A percentile compares a stretch with the other conserved stretches of the same genome.
phyloP scores from a whole-genome alignment of 2,888 invertebrate genomes.

The Caenorhabditis sulstoni region DNA sequence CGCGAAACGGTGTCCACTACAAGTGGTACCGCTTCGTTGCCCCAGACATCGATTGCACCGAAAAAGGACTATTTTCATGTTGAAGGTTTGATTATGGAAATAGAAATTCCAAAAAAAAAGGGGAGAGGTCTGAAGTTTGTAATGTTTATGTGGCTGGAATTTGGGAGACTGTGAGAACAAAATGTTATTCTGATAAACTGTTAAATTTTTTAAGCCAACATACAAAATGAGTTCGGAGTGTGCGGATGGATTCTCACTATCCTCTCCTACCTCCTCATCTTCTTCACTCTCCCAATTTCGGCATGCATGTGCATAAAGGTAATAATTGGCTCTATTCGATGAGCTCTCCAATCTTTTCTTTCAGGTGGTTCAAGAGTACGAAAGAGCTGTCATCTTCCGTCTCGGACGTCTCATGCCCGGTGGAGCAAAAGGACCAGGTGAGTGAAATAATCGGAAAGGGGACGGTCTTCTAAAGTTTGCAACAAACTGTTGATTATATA shows the following conservation, averaged over 20 bases:
- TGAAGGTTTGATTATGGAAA: slow-evolving; percentile 46
- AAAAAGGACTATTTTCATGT: slow-evolving; percentile 63
- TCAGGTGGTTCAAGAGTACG: slow-evolving; percentile 82
- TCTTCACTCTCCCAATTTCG: slow-evolving; percentile 79
- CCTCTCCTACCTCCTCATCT: slow-evolving; percentile 79
- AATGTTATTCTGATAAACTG: no score
- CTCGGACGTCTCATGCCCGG: slow-evolving; percentile 88
- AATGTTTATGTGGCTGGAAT: no score
- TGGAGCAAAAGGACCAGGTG: slow-evolving; percentile 85
- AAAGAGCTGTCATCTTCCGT: slow-evolving; percentile 90
- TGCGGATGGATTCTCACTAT: slow-evolving; percentile 80
- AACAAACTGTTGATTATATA: no score
- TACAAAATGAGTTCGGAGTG: slow-evolving; percentile 80
- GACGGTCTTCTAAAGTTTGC: background rate
- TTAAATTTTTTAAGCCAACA: slow-evolving; percentile 80
- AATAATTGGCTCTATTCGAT: background rate
- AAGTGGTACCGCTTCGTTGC: slow-evolving; percentile 40
- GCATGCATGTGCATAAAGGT: slow-evolving; percentile 80
- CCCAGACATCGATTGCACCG: slow-evolving; percentile 30
- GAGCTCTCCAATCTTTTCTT: slow-evolving; percentile 38
- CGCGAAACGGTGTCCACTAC: slow-evolving; percentile 55
- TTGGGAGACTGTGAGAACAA: no score
- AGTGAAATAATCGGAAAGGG: background rate
- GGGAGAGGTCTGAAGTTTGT: background rate
- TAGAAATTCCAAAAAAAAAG: background rate